Evolutionary conservation across 2,888 invertebrate genomes (phyloP), one percentile per base, ranked within the genome.

Genomic region (Craniophora ligustri): DNA sequence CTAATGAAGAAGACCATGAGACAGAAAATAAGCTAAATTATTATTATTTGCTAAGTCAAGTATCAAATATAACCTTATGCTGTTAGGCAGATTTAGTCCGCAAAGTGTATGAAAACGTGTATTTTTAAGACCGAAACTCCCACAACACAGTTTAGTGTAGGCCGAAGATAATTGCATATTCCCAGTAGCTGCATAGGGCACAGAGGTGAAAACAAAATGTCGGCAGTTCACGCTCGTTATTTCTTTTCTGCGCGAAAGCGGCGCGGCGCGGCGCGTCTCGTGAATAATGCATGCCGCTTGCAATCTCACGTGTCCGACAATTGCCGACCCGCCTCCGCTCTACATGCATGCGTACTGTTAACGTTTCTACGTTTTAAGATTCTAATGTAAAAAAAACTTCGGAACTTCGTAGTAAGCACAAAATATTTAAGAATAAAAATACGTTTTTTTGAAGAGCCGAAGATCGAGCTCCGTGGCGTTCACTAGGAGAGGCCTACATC

Each of bases 211-310:
- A 53, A 59, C 47, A 47, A 53, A 69, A 65, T 50, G 51, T 73
- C 46, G 36, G 44, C 31, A 28, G 36, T 34, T 35, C 13, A 5
- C 32, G 18, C 57, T 74, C 48, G 58, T 62, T 66, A 71, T 66
- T 58, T 39, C 46, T 53, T 41, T 40, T 32, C 55, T 55, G 39
- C 41, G 51, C 18, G 5, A n/a, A n/a, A n/a, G n/a, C 4, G 38
- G 26, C 11, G 16, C 41, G 31, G 23, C 23, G 26, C 11, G 16
- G 48, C 36, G 23, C 23, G 5, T 23, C 35, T 28, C 5, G 35
- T 68, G 61, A 53, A 71, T 70, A 70, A 70, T 74, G 57, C 57
- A 74, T 44, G 42, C 11, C 21, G 46, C 35, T 47, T 47, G 63
- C 46, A 41, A 23, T 14, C 26, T 13, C 36, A 21, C 32, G 40